Base-by-base conservation (phyloP, 2,797 vertebrate genomes). In the Natrix natrix region DNA sequence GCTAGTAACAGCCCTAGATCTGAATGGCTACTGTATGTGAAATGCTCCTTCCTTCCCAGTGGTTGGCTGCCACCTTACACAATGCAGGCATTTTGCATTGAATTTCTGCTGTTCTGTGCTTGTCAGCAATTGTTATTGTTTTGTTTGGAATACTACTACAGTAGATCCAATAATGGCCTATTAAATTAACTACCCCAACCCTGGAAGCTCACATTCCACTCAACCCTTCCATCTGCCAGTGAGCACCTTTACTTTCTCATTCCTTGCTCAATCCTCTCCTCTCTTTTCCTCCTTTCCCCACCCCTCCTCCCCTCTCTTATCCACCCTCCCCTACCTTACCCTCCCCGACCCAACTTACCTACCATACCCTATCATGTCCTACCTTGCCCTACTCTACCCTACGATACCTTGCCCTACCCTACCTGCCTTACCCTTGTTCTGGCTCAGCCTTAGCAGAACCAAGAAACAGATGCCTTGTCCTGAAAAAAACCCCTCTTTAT, bases 341-440 rank as follows among this genome's bases (percentile, higher is more conserved):
- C 8, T 61, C 0, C 8, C 24, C 59, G 24, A 0, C 20, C 20
- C 0, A 8, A 2, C 7, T 2, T 60, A 2, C 1, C 57, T 22
- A 22, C 0, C 4, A 2, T 24, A 56, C 14, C 56, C 14, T 56
- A 43, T 37, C 32, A 37, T 37, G 1, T 1, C 55, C 13, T 56
- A 8, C 55, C 13, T 14, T 56, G 1, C 12, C 4, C 26, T 5
- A 26, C 26, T 0, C 24, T 59, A 59, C 17, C 57, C 1, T 10
- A 26, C 54, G 10, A 55, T 55, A 12, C 54, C 54, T 55, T 55
- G 11, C 54, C 54, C 54, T 55, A 11, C 1, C 10, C 4, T 63
- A 3, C 10, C 26, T 63, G 0, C 11, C 24, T 6, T 61, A 3
- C 11, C 4, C 11, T 57, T 52, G 48, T 52, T 52, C 48, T 4